A percentile compares a stretch with the other conserved stretches of the same genome.
Conservation (phyloP, 2,113 vertebrate genomes). For the Desmodus rotundus region DNA sequence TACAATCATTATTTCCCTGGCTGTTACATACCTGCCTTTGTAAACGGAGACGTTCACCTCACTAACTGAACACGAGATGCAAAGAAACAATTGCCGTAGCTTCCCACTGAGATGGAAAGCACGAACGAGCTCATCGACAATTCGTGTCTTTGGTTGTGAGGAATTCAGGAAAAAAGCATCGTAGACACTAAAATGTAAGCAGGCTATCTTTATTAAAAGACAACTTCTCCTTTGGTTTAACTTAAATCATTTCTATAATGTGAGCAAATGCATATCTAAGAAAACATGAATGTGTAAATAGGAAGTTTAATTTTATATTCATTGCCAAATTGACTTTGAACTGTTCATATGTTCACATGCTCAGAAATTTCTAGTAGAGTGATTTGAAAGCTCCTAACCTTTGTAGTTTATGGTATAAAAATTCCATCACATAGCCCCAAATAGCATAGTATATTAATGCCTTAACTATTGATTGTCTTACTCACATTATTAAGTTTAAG, state of each 20-base stretch:
- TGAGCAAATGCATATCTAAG: constrained; percentile 49
- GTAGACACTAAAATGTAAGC: neutral
- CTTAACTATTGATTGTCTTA: constrained; percentile 31
- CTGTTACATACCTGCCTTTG: neutral
- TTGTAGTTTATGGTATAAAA: constrained; percentile 47
- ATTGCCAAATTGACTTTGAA: constrained; percentile 59
- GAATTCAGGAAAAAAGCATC: neutral
- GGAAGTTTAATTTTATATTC: constrained; percentile 56
- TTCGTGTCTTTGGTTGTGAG: neutral
- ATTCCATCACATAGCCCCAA: constrained; percentile 2
- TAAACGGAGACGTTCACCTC: neutral
- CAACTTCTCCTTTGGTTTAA: neutral
- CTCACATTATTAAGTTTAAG: neutral
- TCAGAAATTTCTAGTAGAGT: constrained; percentile 53
- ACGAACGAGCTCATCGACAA: neutral
- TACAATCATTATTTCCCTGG: neutral
- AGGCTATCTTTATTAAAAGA: neutral
- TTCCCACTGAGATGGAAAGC: neutral
- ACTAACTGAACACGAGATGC: neutral
- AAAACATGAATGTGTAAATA: constrained; percentile 56
- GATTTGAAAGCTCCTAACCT: neutral
- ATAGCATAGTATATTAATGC: neutral
- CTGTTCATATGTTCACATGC: neutral
- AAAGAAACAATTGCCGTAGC: neutral
- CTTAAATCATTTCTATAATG: constrained; percentile 37